These are phyloP conservation scores for Heptranchias perlo DNA, from an alignment of 2,113 vertebrate genomes.

Conservation along the genomic window DNA sequence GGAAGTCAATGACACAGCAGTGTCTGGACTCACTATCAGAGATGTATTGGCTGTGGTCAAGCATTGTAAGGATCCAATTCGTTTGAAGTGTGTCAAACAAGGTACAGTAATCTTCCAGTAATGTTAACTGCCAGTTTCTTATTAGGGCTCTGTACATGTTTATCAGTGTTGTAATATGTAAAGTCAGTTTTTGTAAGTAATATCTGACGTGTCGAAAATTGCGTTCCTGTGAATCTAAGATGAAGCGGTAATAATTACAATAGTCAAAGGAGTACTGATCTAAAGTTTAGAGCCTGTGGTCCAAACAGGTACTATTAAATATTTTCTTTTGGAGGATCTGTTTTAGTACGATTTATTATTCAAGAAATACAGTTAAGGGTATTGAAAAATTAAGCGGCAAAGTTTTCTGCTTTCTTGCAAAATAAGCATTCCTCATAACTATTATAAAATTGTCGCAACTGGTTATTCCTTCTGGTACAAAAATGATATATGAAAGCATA, in stretches of 20 bases:
- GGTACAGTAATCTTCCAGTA: conserved; percentile 55
- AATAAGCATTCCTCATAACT: neutral
- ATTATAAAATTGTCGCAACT: neutral
- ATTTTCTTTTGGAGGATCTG: neutral
- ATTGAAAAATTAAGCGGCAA: neutral
- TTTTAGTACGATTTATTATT: neutral
- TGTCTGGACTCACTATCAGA: conserved; percentile 88
- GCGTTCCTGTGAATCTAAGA: neutral
- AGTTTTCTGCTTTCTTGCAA: neutral
- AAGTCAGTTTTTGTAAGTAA: neutral
- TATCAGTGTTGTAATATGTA: neutral
- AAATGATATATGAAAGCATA: neutral
- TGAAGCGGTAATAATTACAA: neutral
- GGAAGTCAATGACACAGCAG: conserved; percentile 94
- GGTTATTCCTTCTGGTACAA: neutral
- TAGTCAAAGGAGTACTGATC: neutral
- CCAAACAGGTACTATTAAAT: neutral
- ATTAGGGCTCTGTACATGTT: neutral
- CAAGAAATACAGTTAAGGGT: neutral
- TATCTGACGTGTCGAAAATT: neutral
- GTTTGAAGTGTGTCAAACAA: conserved; percentile 92
- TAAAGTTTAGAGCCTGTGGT: neutral
- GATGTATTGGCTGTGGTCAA: conserved; percentile 89
- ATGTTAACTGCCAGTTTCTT: neutral
- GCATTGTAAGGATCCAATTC: conserved; percentile 90